phyloP scores from a whole-genome alignment of 2,888 invertebrate species.

The Andricus curvator region DNA sequence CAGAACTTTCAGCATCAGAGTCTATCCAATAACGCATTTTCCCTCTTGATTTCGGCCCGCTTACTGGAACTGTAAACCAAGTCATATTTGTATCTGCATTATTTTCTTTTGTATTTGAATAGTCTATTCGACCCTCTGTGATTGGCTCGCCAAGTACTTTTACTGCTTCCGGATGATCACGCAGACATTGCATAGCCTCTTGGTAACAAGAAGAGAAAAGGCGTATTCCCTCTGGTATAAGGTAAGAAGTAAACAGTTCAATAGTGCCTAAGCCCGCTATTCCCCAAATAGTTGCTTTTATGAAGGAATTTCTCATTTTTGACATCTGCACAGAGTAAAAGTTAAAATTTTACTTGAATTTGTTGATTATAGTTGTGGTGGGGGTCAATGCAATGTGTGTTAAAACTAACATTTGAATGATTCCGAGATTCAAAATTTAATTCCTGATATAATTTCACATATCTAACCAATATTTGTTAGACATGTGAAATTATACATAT shows the following conservation, averaged over 20 bases:
- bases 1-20: not conserved
- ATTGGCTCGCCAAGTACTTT: slow-evolving; percentile 87
- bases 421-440: not conserved
- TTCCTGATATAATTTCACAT: no score
- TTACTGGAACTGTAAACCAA: slow-evolving; percentile 83
- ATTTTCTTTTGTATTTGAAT: slow-evolving; percentile 72
- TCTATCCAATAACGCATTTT: slow-evolving; percentile 53
- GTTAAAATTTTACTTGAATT: not conserved
- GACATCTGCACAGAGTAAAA: slow-evolving; percentile 10
- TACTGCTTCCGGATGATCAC: slow-evolving; percentile 82
- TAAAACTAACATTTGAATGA: not conserved
- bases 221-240: not conserved
- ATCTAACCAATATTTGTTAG: no score
- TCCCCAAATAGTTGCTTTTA: not conserved
- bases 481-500: no score
- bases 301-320: not conserved
- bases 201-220: slow-evolving; percentile 77
- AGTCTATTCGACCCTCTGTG: slow-evolving; percentile 82
- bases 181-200: slow-evolving; percentile 82
- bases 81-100: slow-evolving; percentile 80
- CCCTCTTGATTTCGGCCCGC: slow-evolving; percentile 84
- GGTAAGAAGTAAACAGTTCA: not conserved
- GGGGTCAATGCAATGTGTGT: no score
- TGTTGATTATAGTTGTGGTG: not conserved
- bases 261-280: not conserved